Conservation (phyloP, 2,797 vertebrate genomes). For the Channallabes apus region DNA sequence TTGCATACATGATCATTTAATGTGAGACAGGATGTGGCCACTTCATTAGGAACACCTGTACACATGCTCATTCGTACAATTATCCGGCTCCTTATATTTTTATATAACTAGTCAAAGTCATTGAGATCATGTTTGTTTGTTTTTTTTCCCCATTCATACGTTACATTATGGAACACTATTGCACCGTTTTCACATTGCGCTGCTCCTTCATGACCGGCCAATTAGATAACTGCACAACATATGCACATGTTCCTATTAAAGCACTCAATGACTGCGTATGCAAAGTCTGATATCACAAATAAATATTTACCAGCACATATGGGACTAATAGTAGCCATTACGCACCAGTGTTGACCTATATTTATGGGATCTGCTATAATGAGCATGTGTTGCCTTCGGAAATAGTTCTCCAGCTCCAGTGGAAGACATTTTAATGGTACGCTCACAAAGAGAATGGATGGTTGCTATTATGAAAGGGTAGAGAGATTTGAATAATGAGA, state of each 20-base stretch:
- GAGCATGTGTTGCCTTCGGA: constrained; percentile 28
- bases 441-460: constrained; percentile 35
- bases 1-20: neutral
- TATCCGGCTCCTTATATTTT: neutral
- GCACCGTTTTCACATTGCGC: neutral
- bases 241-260: neutral
- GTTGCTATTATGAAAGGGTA: constrained; percentile 40
- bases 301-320: constrained; percentile 23
- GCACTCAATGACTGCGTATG: neutral
- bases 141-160: neutral
- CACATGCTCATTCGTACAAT: neutral
- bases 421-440: constrained; percentile 58
- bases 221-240: neutral
- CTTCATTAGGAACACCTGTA: neutral
- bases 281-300: constrained; percentile 7
- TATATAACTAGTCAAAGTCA: neutral
- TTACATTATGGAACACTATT: neutral
- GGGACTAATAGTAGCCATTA: constrained; percentile 33
- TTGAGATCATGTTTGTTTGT: neutral
- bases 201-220: neutral
- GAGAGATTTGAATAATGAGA: constrained; percentile 53
- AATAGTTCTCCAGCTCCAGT: constrained; percentile 28
- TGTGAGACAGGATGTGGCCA: neutral
- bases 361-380: constrained; percentile 40
- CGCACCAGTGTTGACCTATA: constrained; percentile 30